phyloP scores from a whole-genome alignment of 2,797 vertebrate genomes.

The Sylvia borin region DNA sequence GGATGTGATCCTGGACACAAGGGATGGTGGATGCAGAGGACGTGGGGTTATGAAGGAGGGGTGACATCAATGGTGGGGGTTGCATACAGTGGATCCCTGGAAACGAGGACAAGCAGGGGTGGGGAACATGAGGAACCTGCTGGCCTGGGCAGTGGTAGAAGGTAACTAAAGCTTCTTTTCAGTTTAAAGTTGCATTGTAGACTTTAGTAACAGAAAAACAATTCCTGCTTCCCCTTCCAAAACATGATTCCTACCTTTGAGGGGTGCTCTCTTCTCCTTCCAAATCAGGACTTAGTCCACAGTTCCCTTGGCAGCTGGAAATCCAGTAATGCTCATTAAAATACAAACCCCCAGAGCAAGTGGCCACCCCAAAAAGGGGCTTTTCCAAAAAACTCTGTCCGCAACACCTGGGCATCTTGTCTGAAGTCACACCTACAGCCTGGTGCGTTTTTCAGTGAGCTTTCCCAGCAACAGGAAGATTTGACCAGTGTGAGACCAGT shows the following conservation, averaged over 20 bases:
- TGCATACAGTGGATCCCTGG: background rate
- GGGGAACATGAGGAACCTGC: accelerated
- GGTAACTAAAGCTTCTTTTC: background rate
- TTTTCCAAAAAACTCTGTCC: background rate
- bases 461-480: background rate
- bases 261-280: accelerated
- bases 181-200: background rate
- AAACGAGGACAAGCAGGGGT: background rate
- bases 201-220: background rate
- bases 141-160: background rate
- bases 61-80: background rate
- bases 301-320: accelerated
- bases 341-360: background rate
- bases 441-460: background rate
- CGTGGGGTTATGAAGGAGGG: background rate
- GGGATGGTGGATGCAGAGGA: background rate
- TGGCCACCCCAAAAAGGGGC: background rate
- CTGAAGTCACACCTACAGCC: background rate
- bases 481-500: accelerated
- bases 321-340: background rate
- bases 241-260: background rate
- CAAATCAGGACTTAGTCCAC: background rate
- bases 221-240: accelerated
- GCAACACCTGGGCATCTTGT: background rate
- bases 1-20: background rate